Percentiles rank a stretch among this genome's conserved stretches.
Conservation (phyloP, 2,888 invertebrate species). For the Nymphalis polychloros region DNA sequence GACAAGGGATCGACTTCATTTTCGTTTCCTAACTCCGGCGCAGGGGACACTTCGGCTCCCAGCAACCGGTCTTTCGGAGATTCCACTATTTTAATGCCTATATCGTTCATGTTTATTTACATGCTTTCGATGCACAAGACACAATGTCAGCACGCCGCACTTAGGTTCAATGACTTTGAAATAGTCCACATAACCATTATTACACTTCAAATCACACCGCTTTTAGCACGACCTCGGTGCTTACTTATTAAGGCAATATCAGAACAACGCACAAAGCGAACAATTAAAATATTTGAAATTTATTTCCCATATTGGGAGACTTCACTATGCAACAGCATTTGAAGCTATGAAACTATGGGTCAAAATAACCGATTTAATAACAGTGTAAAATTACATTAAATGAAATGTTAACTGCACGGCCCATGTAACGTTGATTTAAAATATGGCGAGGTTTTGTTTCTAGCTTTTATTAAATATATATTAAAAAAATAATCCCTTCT, state of each 20-base stretch:
- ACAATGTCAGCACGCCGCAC: slow-evolving; percentile 73
- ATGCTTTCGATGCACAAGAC: slow-evolving; percentile 74
- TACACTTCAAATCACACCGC: slow-evolving; percentile 41
- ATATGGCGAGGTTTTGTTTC: slow-evolving; percentile 25
- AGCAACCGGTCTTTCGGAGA: slow-evolving; percentile 64
- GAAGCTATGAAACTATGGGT: slow-evolving; percentile 72
- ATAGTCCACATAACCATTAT: slow-evolving; percentile 60
- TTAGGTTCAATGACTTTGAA: slow-evolving; percentile 68
- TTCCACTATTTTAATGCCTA: slow-evolving; percentile 75
- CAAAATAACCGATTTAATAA: slow-evolving; percentile 57
- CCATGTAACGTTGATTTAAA: slow-evolving; percentile 20
- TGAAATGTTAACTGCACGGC: slow-evolving; percentile 18
- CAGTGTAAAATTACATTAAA: slow-evolving; percentile 36
- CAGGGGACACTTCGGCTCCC: slow-evolving; percentile 56
- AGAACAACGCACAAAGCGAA: slow-evolving; percentile 27
- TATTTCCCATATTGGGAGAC: slow-evolving; percentile 68
- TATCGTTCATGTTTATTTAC: slow-evolving; percentile 82
- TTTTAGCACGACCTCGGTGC: slow-evolving; percentile 23
- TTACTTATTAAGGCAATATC: slow-evolving; percentile 35
- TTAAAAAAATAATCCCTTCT: slow-evolving; percentile 45
- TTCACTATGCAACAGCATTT: slow-evolving; percentile 65
- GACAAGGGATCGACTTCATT: slow-evolving; percentile 73
- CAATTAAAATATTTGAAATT: slow-evolving; percentile 57
- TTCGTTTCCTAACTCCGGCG: slow-evolving; percentile 53
- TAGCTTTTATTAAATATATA: slow-evolving; percentile 35